A percentile compares a stretch with the other conserved stretches of the same genome.
Evolutionary conservation across 2,888 invertebrate genomes (phyloP).

Genomic region (Argyresthia albistria): DNA sequence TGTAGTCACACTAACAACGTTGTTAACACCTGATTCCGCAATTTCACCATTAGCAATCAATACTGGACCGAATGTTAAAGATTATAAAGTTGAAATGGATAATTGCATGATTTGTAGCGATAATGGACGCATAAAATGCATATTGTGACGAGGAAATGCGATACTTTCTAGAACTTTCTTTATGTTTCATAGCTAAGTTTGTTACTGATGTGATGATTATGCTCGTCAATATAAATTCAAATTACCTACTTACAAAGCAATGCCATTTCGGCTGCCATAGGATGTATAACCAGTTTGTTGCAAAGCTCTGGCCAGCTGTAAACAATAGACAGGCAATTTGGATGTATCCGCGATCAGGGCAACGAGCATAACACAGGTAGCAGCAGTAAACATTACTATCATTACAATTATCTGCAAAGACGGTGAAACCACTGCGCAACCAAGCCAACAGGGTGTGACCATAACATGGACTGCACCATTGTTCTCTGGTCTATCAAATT

Average conservation of each 20-base stretch:
- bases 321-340: too few relatives aligned
- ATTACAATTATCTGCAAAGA: slow-evolving; percentile 47
- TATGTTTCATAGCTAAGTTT: slow-evolving; percentile 8
- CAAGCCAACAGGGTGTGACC: slow-evolving; percentile 53
- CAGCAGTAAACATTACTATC: slow-evolving; percentile 43
- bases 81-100: background rate
- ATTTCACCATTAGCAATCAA: slow-evolving; percentile 3
- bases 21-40: slow-evolving; percentile 16
- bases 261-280: too few relatives aligned
- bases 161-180: slow-evolving; percentile 32
- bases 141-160: slow-evolving; percentile 32
- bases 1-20: slow-evolving; percentile 12
- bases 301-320: too few relatives aligned
- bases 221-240: too few relatives aligned
- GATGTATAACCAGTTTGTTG: too few relatives aligned
- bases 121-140: slow-evolving; percentile 23
- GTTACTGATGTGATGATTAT: too few relatives aligned
- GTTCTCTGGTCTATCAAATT: slow-evolving; percentile 54
- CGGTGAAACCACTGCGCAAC: slow-evolving; percentile 60
- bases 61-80: background rate
- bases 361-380: slow-evolving; percentile 8
- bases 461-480: slow-evolving; percentile 48
- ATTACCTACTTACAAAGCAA: too few relatives aligned
- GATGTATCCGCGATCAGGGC: too few relatives aligned
- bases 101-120: background rate